These are phyloP conservation scores for Irena cyanogastra DNA, from an alignment of 2,113 vertebrate genomes.

Conservation along the genomic window DNA sequence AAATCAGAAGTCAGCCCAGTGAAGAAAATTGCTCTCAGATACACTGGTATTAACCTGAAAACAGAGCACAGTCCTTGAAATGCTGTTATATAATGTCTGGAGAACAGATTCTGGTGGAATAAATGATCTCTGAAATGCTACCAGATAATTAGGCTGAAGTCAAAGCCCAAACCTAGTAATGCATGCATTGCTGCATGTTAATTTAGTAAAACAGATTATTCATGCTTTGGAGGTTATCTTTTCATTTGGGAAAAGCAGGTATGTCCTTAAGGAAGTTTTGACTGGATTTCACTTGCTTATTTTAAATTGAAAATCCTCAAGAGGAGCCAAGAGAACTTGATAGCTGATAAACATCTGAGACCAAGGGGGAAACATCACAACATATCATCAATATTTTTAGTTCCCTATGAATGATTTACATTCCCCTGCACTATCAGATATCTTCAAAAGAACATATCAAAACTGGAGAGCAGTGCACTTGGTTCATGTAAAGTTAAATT, in stretches of 20 bases:
- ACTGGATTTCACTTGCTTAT: background rate
- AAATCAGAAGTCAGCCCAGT: background rate
- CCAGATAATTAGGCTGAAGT: constrained; percentile 10
- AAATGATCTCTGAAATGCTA: constrained; percentile 13
- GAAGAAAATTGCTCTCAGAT: background rate
- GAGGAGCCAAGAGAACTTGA: background rate
- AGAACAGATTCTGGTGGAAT: background rate
- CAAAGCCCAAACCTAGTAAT: background rate
- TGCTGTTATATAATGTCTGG: background rate
- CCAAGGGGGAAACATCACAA: background rate
- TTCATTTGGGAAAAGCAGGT: constrained; percentile 22
- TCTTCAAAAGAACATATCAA: constrained; percentile 45
- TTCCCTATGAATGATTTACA: constrained; percentile 53
- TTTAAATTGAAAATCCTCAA: constrained; percentile 4
- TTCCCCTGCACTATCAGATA: background rate
- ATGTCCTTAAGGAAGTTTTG: background rate
- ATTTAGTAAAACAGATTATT: constrained; percentile 19
- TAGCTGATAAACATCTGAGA: constrained; percentile 22
- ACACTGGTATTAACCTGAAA: background rate
- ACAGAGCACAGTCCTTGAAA: background rate
- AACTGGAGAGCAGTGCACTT: background rate
- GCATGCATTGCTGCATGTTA: background rate
- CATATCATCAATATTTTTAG: constrained; percentile 21
- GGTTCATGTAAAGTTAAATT: constrained; percentile 34
- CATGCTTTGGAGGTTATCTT: background rate